Percentiles rank a stretch among this genome's conserved stretches.
These are phyloP conservation scores for Siniperca knerii DNA, from an alignment of 2,113 vertebrate species.

Conservation along the genomic window DNA sequence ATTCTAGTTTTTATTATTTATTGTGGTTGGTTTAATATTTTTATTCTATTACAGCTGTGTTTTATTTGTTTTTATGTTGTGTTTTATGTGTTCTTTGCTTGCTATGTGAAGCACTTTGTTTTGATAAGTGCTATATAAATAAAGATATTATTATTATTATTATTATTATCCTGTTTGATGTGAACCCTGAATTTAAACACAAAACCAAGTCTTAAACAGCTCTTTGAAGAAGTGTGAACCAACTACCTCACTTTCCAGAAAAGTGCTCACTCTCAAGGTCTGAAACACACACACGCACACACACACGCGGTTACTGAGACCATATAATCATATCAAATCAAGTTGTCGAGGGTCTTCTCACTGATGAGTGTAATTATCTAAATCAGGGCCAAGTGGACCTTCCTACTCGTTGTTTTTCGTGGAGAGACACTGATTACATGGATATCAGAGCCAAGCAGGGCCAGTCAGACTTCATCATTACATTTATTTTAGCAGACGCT, in stretches of 20 bases:
- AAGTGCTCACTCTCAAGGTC: neutral
- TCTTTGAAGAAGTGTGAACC: neutral
- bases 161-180: too few relatives aligned
- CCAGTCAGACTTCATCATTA: neutral
- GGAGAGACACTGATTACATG: constrained; percentile 17
- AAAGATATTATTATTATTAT: too few relatives aligned
- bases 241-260: neutral
- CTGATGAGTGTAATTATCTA: constrained; percentile 5
- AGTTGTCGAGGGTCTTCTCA: neutral
- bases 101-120: too few relatives aligned
- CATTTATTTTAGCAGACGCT: neutral
- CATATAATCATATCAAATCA: constrained; percentile 24
- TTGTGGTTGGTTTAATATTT: too few relatives aligned
- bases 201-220: neutral
- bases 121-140: too few relatives aligned
- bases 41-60: too few relatives aligned
- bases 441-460: neutral
- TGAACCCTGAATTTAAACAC: too few relatives aligned
- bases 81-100: too few relatives aligned
- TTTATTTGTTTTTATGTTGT: too few relatives aligned
- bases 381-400: neutral
- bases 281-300: neutral
- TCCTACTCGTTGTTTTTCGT: neutral
- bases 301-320: neutral
- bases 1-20: too few relatives aligned